phyloP scores from a whole-genome alignment of 2,113 vertebrate genomes.

The Brienomyrus brachyistius region DNA sequence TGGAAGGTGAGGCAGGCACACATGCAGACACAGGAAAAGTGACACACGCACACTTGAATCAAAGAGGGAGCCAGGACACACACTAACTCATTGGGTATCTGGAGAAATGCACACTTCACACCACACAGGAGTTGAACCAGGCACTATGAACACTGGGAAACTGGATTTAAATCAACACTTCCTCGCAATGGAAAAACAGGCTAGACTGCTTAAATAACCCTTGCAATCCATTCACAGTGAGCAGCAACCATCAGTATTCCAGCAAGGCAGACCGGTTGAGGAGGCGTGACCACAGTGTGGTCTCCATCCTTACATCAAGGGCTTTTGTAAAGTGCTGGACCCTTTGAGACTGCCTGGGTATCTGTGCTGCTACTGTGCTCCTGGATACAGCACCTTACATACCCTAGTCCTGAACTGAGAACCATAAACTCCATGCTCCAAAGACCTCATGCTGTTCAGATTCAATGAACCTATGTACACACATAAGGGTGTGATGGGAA shows the following conservation, averaged over 20 bases:
- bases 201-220: not conserved
- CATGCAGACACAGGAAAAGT: not conserved
- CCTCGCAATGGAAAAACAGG: not conserved
- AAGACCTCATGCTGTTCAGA: not conserved
- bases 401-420: not conserved
- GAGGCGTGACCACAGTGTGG: not conserved
- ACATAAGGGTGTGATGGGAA: not conserved
- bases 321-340: not conserved
- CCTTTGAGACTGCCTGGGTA: not conserved
- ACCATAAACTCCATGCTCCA: not conserved
- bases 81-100: not conserved
- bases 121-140: not conserved
- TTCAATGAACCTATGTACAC: not conserved
- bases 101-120: not conserved
- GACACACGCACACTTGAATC: not conserved
- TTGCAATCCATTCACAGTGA: not conserved
- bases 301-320: not conserved
- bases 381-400: not conserved
- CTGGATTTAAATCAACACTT: not conserved
- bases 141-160: not conserved
- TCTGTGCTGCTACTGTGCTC: not conserved
- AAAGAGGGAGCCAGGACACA: not conserved
- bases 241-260: not conserved
- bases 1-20: not conserved
- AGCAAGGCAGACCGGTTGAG: not conserved